Base-by-base conservation (phyloP, 2,888 invertebrate species). In the Lutraria lutraria region DNA sequence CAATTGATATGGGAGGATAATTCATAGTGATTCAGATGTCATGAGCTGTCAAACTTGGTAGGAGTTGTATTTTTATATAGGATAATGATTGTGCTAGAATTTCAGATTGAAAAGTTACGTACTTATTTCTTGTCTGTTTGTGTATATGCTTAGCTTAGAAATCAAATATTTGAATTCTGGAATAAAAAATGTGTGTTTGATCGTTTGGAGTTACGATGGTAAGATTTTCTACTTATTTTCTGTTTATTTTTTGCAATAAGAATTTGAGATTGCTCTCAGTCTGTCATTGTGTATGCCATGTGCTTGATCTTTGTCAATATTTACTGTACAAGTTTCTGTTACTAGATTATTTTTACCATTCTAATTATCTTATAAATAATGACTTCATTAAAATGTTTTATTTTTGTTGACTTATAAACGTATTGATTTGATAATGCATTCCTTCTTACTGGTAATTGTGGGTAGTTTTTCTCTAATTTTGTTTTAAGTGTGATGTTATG, bases 41-140 rank as follows among this genome's bases (percentile, higher is more conserved):
- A 81, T 21, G 80, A 80, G 80, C 76, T 84, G 29, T 31, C 16
- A 25, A 80, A 85, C 85, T 85, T 56, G 86, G 86, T 86, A 86
- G 81, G 86, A 84, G 29, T 76, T 84, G 76, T 53, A 31, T 76
- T 21, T 83, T 76, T 84, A 84, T 43, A 52, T 68, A n/a, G 25
- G n/a, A 68, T 68, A 25, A 68, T 68, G 25, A 68, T 68, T 68
- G 63, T 68, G 63, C 63, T 25, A 68, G 63, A 13, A 68, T 68
- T 68, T 68, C 25, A 25, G 63, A 68, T 25, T 25, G n/a, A n/a
- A 68, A 68, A 68, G 25, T 25, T 6, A 63, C 63, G 25, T 25
- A 68, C 8, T 25, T 68, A 25, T 25, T 25, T 12, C 25, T 25
- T 68, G 25, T 63, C 21, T 25, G n/a, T 68, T 8, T 68, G 63